Percentiles rank a stretch among this genome's conserved stretches.
Evolutionary conservation across 2,797 vertebrate genomes (phyloP).

Genomic region (Notamacropus eugenii): DNA sequence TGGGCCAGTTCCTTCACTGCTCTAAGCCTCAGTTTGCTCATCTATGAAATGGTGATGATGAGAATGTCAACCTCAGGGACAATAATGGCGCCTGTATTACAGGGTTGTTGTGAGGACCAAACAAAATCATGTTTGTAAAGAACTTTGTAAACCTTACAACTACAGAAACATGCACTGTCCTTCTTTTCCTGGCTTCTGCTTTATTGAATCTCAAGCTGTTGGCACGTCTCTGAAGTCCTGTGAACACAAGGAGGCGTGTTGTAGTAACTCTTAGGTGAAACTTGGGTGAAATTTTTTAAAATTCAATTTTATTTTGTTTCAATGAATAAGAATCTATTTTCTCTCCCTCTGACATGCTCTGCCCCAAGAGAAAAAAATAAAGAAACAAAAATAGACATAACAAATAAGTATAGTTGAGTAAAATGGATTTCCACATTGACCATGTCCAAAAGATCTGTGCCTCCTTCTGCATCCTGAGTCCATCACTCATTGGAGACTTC

Average conservation of each 20-base stretch:
- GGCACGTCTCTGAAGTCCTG: background rate
- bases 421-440: background rate
- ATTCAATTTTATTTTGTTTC: background rate
- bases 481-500: background rate
- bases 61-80: background rate
- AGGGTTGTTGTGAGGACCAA: background rate
- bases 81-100: background rate
- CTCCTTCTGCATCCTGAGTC: background rate
- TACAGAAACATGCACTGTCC: background rate
- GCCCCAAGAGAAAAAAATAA: background rate
- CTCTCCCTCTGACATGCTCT: background rate
- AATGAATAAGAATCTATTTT: background rate
- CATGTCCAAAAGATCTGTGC: background rate
- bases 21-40: background rate
- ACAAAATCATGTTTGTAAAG: background rate
- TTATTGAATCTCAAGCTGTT: background rate
- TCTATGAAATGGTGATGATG: background rate
- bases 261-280: background rate
- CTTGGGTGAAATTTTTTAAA: background rate
- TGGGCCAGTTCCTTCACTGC: background rate
- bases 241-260: background rate
- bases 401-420: too few relatives aligned
- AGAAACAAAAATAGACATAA: background rate
- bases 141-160: background rate
- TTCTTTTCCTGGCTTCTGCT: background rate